phyloP scores from a whole-genome alignment of 1,140 invertebrate species.

The Bombus terrestris region DNA sequence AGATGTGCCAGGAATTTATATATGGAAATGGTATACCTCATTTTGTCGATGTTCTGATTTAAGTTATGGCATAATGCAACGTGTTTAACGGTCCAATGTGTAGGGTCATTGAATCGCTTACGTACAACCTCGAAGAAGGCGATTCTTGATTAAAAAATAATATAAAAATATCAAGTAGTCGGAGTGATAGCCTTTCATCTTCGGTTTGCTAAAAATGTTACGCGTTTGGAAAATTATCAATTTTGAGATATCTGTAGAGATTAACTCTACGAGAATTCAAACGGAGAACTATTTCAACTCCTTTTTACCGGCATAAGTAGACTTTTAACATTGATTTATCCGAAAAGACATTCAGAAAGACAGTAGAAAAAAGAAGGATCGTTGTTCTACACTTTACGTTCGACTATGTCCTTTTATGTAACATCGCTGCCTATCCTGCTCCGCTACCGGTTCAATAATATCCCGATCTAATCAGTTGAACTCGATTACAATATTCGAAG shows the following conservation, averaged over 20 bases:
- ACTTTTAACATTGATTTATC: too few species aligned
- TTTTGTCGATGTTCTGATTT: background rate
- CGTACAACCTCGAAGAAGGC: background rate
- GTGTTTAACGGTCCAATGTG: background rate
- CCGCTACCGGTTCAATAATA: background rate
- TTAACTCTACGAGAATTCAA: background rate
- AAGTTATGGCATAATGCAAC: background rate
- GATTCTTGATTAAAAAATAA: background rate
- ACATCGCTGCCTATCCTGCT: background rate
- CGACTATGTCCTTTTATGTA: background rate
- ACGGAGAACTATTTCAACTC: too few species aligned
- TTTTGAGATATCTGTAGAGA: background rate
- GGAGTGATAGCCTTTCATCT: too few species aligned
- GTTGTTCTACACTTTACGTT: background rate
- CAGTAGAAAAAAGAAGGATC: background rate
- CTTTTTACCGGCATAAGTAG: too few species aligned
- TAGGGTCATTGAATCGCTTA: background rate
- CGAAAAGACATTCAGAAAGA: too few species aligned
- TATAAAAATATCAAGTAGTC: background rate
- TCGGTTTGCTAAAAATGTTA: background rate
- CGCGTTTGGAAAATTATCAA: background rate
- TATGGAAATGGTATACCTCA: background rate
- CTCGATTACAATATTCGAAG: background rate
- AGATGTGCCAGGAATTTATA: background rate
- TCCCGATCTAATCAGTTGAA: background rate